phyloP scores from a whole-genome alignment of 2,888 invertebrate species.

The Lasioglossum malachurum region DNA sequence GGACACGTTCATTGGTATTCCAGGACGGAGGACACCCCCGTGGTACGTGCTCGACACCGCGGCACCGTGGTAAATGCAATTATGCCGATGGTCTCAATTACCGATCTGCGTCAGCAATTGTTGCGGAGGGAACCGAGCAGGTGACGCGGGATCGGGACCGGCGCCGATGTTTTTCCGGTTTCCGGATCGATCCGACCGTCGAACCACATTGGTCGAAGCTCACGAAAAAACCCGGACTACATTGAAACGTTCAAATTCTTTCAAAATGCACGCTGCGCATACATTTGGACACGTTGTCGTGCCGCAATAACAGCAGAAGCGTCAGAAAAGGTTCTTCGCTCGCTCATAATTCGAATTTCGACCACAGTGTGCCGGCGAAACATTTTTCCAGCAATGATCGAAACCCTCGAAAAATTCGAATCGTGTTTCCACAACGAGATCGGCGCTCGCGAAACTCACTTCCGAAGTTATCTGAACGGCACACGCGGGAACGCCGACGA shows the following conservation, averaged over 20 bases:
- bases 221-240: background rate
- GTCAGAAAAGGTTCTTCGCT: background rate
- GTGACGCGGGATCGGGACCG: constrained; percentile 53
- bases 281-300: too few relatives aligned
- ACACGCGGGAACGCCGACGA: background rate
- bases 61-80: constrained; percentile 75
- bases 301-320: too few relatives aligned
- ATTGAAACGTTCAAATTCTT: background rate
- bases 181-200: constrained; percentile 10
- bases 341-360: background rate
- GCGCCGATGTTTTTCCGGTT: constrained; percentile 34
- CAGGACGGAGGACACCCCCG: constrained; percentile 60
- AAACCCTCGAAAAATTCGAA: background rate
- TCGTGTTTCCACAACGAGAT: background rate
- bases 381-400: background rate
- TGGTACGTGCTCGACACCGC: constrained; percentile 74
- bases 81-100: constrained; percentile 80
- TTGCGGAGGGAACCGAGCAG: constrained; percentile 71
- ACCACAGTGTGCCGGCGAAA: background rate
- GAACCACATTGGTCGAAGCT: background rate
- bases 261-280: too few relatives aligned
- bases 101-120: constrained; percentile 78
- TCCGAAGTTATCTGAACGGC: background rate
- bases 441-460: background rate
- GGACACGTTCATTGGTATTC: constrained; percentile 79